Percentiles rank a stretch among this genome's conserved stretches.
Evolutionary conservation across 2,113 vertebrate genomes (phyloP).

Genomic region (Formicarius rufipectus): DNA sequence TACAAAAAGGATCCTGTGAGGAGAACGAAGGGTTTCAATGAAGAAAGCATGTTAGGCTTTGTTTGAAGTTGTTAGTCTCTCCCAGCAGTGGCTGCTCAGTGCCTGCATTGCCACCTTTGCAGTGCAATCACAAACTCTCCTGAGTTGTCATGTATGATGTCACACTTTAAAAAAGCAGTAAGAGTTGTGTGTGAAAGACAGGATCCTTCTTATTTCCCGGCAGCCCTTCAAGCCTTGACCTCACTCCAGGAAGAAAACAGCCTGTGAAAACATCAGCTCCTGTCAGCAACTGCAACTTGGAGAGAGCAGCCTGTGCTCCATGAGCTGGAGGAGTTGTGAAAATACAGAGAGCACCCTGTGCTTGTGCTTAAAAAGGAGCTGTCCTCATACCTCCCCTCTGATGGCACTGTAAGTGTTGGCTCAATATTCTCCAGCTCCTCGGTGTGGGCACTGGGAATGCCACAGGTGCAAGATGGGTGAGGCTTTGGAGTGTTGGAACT

Average conservation of each 20-base stretch:
- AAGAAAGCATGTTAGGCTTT: neutral
- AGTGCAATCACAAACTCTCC: neutral
- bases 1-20: neutral
- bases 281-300: neutral
- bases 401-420: neutral
- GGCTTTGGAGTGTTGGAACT: neutral
- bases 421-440: neutral
- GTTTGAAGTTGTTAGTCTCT: neutral
- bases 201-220: neutral
- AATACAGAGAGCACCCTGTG: neutral
- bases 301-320: neutral
- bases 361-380: neutral
- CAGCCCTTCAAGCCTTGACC: neutral
- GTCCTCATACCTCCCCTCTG: neutral
- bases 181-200: neutral
- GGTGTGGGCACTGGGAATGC: rapidly evolving
- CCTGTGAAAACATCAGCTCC: slow-evolving; percentile 24
- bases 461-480: neutral
- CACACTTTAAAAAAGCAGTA: neutral
- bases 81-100: neutral
- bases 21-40: neutral
- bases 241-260: neutral
- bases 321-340: slow-evolving; percentile 5
- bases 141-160: neutral
- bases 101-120: too few relatives aligned